Base-by-base conservation (phyloP, 2,797 vertebrate species). In the Enteromius trimaculatus region DNA sequence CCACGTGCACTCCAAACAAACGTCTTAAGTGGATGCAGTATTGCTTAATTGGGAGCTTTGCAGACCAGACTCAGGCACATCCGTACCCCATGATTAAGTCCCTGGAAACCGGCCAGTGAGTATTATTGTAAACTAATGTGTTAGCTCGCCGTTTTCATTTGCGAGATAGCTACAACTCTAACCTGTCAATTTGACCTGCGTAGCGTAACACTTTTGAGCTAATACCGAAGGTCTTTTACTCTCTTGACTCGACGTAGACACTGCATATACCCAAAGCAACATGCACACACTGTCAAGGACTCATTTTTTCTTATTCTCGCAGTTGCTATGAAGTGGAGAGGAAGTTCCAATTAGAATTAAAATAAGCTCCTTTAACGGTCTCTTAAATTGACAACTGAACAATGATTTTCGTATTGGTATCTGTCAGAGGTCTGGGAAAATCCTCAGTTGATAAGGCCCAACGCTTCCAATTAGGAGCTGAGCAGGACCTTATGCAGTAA, bases 321-420 rank as follows among this genome's bases (percentile, higher is more conserved):
- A 81, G 90, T 88, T 92, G 80, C 87, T 77, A 91, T 92, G 94
- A 95, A 94, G 94, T 92, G 55, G 72, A 90, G 93, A 93, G 95
- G 93, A 95, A 94, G 93, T 94, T 95, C 97, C 97, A 98, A 98
- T 98, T 98, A 97, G 97, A 96, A 94, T 95, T 95, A 96, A 95
- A 98, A 97, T 96, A 96, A 97, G 95, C 95, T 95, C 95, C 96
- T 98, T 96, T 98, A 98, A 96, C 95, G 92, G 97, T 95, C 96
- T 98, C 97, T 98, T 98, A 98, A 98, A 99, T 98, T 99, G 98
- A 99, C 98, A 98, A 97, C 95, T 94, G 96, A 97, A 97, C 97
- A 99, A 97, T 97, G 97, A 99, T 99, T 98, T 98, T 96, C 93
- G 95, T 97, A 98, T 98, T 95, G 97, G 97, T 97, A 97, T 96